A percentile compares a stretch with the other conserved stretches of the same genome.
Conservation (phyloP, 2,797 vertebrate genomes). For the Anisognathus igniventris region DNA sequence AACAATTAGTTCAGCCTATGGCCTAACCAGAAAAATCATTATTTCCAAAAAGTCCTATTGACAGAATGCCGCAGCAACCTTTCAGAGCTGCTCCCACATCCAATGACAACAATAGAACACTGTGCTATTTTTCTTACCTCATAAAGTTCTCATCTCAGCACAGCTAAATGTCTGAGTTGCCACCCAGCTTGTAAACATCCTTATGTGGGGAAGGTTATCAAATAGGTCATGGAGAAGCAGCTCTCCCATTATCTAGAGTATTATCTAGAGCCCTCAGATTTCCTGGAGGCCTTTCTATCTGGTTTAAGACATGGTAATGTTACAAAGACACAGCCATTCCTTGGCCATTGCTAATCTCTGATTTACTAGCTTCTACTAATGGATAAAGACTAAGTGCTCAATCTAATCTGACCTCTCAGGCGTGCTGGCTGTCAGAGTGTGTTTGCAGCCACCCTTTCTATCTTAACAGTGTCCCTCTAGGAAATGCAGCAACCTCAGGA, state of each 20-base stretch:
- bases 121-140: constrained; percentile 41
- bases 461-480: neutral
- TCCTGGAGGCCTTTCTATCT: constrained; percentile 52
- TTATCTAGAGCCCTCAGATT: constrained; percentile 65
- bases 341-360: constrained; percentile 20
- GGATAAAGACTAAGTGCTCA: constrained; percentile 49
- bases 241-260: constrained; percentile 45
- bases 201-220: constrained; percentile 45
- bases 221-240: constrained; percentile 32
- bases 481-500: neutral
- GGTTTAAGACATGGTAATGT: constrained; percentile 31
- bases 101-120: neutral
- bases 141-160: constrained; percentile 52
- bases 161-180: constrained; percentile 21
- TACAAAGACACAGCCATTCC: constrained; percentile 32
- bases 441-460: neutral
- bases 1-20: neutral
- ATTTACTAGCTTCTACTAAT: constrained; percentile 60
- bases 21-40: constrained; percentile 3
- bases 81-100: constrained; percentile 41
- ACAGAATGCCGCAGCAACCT: constrained; percentile 1
- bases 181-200: constrained; percentile 38
- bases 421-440: constrained; percentile 13
- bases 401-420: constrained; percentile 52
- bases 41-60: constrained; percentile 17